These are phyloP conservation scores for Chaenocephalus aceratus DNA, from an alignment of 2,113 vertebrate species.

Conservation along the genomic window DNA sequence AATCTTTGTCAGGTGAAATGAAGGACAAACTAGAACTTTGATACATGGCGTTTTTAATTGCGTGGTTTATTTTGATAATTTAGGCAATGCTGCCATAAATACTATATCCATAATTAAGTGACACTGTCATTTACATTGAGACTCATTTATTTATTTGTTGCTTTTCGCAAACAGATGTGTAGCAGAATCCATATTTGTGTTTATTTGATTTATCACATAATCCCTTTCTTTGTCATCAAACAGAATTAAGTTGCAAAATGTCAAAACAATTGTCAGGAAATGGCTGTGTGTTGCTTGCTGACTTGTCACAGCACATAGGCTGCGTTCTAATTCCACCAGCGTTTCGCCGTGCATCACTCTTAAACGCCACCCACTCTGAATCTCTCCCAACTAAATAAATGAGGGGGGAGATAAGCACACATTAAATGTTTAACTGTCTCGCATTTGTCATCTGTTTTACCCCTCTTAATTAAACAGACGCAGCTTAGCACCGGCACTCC, in stretches of 20 bases:
- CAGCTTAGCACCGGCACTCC: conserved; percentile 77
- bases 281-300: conserved; percentile 64
- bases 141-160: conserved; percentile 20
- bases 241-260: conserved; percentile 71
- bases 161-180: conserved; percentile 44
- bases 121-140: conserved; percentile 48
- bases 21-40: conserved; percentile 61
- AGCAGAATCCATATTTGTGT: conserved; percentile 48
- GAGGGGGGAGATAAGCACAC: conserved; percentile 82
- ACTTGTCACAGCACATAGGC: conserved; percentile 70
- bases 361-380: conserved; percentile 79
- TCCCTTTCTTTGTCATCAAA: conserved; percentile 68
- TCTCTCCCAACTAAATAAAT: conserved; percentile 80
- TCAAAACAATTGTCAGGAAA: conserved; percentile 80
- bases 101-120: conserved; percentile 51
- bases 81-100: conserved; percentile 44
- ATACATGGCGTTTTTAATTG: conserved; percentile 60
- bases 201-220: conserved; percentile 66
- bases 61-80: conserved; percentile 57
- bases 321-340: conserved; percentile 61
- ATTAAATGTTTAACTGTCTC: conserved; percentile 86
- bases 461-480: conserved; percentile 84
- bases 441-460: conserved; percentile 85
- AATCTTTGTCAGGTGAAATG: conserved; percentile 70
- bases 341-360: conserved; percentile 68